A percentile compares a stretch with the other conserved stretches of the same genome.
Conservation (phyloP, 2,113 vertebrate genomes). For the Neofelis nebulosa region DNA sequence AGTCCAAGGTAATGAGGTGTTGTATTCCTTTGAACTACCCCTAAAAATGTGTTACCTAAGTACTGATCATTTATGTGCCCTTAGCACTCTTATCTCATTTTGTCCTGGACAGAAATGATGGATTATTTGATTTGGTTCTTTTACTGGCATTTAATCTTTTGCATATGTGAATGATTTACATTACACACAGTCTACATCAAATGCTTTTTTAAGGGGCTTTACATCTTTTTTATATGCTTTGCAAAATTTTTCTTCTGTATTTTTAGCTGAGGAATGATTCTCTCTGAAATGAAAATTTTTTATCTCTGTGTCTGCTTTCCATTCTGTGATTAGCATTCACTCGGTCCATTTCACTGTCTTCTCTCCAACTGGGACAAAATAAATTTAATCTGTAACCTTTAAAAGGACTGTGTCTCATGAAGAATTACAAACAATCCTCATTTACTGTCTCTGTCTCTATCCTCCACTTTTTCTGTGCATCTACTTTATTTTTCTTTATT, state of each 20-base stretch:
- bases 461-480: not conserved
- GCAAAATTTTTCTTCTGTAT: not conserved
- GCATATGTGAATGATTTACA: not conserved
- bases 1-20: not conserved
- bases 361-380: not conserved
- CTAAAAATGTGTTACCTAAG: not conserved
- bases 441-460: not conserved
- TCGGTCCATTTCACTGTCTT: not conserved
- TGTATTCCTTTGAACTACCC: not conserved
- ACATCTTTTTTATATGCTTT: not conserved
- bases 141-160: conserved; percentile 6
- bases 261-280: conserved; percentile 23
- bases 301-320: not conserved
- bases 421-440: not conserved
- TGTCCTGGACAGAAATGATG: not conserved
- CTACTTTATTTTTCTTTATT: not conserved
- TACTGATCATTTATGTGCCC: not conserved
- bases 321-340: not conserved
- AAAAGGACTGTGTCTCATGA: not conserved
- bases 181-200: not conserved
- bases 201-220: not conserved
- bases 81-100: not conserved
- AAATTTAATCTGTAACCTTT: not conserved
- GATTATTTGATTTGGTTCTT: conserved; percentile 27
- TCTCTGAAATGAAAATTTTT: conserved; percentile 13